Evolutionary conservation across 2,797 vertebrate genomes (phyloP), one percentile per base, ranked within the genome.

Genomic region (Parambassis ranga): DNA sequence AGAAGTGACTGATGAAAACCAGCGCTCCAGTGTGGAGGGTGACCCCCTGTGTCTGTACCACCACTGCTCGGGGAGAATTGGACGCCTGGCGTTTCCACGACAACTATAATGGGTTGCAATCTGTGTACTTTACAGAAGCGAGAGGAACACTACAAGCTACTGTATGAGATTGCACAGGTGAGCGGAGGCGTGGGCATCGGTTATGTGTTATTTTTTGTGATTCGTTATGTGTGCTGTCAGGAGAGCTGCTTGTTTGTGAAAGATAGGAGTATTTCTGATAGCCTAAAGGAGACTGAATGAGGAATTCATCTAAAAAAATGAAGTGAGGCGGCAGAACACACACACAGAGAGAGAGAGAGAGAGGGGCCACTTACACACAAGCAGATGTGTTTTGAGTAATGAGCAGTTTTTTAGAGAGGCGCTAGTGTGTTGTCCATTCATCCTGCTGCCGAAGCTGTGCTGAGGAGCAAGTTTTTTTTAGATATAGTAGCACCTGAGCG

Each of bases 81-180:
- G 87, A 88, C 87, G 84, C 81, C 82, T 76, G 82, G 87, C 71
- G 75, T 88, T 86, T 84, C 82, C 84, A 89, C 91, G 86, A 92
- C 91, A 78, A 89, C 92, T 94, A 96, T 92, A 93, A 98, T 98
- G 97, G 96, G 97, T 93, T 98, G 96, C 94, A 98, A 97, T 96
- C 92, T 98, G 90, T 98, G 97, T 93, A 94, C 95, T 93, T 94
- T 98, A 91, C 96, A 96, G 94, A 98, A 98, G 92, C 94, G 95
- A 92, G 96, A 98, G 87, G 97, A 98, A 82, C 96, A 96, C 93
- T 98, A 98, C 93, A 98, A 96, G 95, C 95, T 98, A 91, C 95
- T 98, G 43, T 98, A 98, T 85, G 97, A 98, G 95, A 96, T 98
- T 92, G 95, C 95, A 86, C 96, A 98, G 96, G 96, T 98, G 93